A percentile compares a stretch with the other conserved stretches of the same genome.
These are phyloP conservation scores for Clamator glandarius DNA, from an alignment of 2,797 vertebrate species.

Conservation along the genomic window DNA sequence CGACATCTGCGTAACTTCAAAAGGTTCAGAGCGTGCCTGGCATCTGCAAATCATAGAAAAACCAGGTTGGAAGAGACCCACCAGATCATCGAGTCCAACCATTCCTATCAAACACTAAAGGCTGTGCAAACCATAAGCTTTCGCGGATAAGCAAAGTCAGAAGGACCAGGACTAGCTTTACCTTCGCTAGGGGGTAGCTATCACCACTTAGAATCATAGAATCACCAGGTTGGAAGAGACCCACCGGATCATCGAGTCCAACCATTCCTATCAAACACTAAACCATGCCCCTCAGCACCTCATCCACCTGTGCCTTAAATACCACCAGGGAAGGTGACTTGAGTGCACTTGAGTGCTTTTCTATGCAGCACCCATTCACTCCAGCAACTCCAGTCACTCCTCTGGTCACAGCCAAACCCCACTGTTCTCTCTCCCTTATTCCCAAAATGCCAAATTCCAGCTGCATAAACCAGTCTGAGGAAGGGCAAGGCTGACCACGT, in stretches of 20 bases:
- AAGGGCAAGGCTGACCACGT: background rate
- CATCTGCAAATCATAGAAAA: background rate
- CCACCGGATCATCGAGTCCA: too few species aligned
- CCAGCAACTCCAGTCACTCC: background rate
- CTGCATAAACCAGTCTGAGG: background rate
- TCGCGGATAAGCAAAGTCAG: background rate
- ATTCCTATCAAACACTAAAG: too few species aligned
- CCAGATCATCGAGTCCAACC: too few species aligned
- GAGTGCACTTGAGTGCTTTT: background rate
- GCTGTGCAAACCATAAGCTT: background rate
- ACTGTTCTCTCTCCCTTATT: background rate
- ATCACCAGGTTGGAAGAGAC: too few species aligned
- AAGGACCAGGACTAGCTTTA: background rate
- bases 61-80: too few species aligned
- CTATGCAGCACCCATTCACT: background rate
- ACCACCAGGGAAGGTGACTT: too few species aligned
- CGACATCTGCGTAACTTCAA: constrained; percentile 9
- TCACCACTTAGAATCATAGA: too few species aligned
- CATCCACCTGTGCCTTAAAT: too few species aligned
- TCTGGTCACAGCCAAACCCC: background rate
- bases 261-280: too few species aligned
- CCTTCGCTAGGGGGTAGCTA: background rate
- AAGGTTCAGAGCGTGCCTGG: background rate
- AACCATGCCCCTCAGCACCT: too few species aligned
- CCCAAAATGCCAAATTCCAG: background rate